These are phyloP conservation scores for Campylomormyrus tamandua DNA, from an alignment of 2,113 vertebrate genomes.

Conservation along the genomic window DNA sequence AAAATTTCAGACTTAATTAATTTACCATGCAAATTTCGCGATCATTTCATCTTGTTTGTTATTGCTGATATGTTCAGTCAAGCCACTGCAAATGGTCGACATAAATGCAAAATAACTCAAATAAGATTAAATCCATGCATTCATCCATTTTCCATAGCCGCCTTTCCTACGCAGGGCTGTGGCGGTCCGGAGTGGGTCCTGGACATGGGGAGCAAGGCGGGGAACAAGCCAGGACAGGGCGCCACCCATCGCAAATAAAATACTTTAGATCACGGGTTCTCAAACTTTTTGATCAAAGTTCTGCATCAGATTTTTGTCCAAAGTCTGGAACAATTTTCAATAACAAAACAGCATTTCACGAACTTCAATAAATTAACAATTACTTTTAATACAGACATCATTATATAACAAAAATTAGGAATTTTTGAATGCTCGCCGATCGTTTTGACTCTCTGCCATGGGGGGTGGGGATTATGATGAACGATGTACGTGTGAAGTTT, in stretches of 20 bases:
- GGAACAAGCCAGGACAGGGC: background rate
- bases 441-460: too few species aligned
- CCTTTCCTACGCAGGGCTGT: background rate
- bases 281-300: background rate
- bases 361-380: background rate
- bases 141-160: background rate
- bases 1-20: slow-evolving; percentile 71
- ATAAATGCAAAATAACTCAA: slow-evolving; percentile 30
- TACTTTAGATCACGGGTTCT: background rate
- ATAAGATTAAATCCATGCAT: slow-evolving; percentile 17
- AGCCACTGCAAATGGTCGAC: slow-evolving; percentile 37
- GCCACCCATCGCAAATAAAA: background rate
- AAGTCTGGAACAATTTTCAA: background rate
- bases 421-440: too few species aligned
- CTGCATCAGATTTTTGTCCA: background rate
- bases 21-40: slow-evolving; percentile 54
- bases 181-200: background rate
- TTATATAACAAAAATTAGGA: too few species aligned
- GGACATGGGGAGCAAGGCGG: background rate
- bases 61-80: slow-evolving; percentile 46
- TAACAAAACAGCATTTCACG: background rate
- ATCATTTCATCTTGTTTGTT: slow-evolving; percentile 51
- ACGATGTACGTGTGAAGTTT: background rate
- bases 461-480: background rate
- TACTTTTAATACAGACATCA: too few species aligned